Conservation (phyloP, 2,888 invertebrate genomes). For the Chrysolina americana region DNA sequence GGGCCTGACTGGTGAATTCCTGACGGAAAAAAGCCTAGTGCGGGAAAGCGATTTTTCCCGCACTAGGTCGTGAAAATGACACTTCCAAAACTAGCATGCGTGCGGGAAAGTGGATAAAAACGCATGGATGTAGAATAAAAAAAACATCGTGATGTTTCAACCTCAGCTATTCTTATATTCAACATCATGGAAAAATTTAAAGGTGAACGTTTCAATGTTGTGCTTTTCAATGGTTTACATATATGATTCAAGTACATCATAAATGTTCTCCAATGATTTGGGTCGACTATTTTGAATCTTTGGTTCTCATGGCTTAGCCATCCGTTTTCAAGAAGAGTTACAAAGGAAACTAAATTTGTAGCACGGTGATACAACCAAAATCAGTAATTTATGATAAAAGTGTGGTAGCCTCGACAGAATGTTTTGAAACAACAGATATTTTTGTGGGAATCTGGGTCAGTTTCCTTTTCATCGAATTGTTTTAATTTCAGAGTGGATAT, state of each 20-base stretch:
- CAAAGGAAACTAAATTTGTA: background rate
- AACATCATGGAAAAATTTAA: no score
- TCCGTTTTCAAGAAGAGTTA: background rate
- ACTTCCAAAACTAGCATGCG: no score
- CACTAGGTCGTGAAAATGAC: no score
- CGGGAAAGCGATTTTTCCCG: no score
- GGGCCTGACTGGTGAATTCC: no score
- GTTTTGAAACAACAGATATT: conserved; percentile 1
- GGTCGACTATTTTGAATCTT: background rate
- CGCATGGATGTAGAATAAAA: no score
- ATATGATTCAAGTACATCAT: background rate
- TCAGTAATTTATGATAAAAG: background rate
- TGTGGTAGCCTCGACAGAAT: conserved; percentile 4
- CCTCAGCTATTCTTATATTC: no score
- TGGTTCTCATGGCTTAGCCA: background rate
- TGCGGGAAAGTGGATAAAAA: no score
- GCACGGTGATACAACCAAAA: background rate
- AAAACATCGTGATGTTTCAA: no score
- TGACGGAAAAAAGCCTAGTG: no score
- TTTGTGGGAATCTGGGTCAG: conserved; percentile 14
- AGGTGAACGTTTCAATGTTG: no score
- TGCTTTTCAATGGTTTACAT: no score
- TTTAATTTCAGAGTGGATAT: background rate
- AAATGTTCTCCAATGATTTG: background rate
- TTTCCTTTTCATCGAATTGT: background rate